A percentile compares a stretch with the other conserved stretches of the same genome.
Evolutionary conservation across 2,113 vertebrate genomes (phyloP).

Genomic region (Heteronetta atricapilla): DNA sequence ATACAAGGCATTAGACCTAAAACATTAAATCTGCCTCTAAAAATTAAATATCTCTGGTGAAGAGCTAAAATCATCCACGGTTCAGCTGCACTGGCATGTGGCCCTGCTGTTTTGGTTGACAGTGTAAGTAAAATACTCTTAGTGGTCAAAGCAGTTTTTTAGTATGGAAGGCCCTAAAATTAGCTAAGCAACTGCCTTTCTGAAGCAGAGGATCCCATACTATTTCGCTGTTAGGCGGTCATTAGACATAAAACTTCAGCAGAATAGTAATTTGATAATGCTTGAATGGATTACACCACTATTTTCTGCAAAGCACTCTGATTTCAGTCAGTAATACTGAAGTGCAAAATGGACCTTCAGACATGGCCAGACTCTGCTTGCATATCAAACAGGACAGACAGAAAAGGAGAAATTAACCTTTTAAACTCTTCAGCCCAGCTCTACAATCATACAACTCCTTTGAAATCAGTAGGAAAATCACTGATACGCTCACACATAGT

Average conservation of each 20-base stretch:
- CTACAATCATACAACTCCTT: background rate
- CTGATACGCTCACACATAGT: background rate
- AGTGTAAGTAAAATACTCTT: background rate
- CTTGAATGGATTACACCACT: background rate
- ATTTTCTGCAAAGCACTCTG: background rate
- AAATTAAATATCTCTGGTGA: slow-evolving; percentile 26
- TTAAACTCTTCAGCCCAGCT: background rate
- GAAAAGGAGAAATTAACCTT: background rate
- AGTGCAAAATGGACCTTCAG: background rate
- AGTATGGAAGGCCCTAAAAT: slow-evolving; percentile 25
- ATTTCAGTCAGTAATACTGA: background rate
- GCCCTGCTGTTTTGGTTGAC: background rate
- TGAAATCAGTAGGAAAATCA: background rate
- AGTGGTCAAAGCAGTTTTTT: slow-evolving; percentile 4
- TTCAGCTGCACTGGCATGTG: background rate
- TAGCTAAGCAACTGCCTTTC: slow-evolving; percentile 8
- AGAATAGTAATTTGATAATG: slow-evolving; percentile 47
- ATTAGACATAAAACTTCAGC: slow-evolving; percentile 7
- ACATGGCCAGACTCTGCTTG: background rate
- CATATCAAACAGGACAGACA: slow-evolving; percentile 1
- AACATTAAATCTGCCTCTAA: slow-evolving; percentile 30
- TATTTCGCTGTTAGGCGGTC: slow-evolving; percentile 13
- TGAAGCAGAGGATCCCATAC: background rate
- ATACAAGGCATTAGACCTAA: background rate
- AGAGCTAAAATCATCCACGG: background rate